phyloP scores from a whole-genome alignment of 2,888 invertebrate species.

The Listrodromus nycthemerus region DNA sequence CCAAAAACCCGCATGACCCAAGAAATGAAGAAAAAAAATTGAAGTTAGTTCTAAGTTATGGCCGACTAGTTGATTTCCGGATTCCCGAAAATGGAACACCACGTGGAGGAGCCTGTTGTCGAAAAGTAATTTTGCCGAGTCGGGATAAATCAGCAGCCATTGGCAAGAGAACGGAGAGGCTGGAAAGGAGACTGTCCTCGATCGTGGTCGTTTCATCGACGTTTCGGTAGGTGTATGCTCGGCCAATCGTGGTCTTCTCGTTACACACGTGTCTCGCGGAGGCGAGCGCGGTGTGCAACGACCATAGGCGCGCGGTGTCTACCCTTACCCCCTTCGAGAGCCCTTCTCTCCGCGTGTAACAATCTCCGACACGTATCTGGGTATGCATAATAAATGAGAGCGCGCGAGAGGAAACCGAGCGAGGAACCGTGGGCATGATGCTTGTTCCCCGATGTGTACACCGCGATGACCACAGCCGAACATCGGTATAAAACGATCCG shows the following conservation, averaged over 20 bases:
- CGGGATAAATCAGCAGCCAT: conserved; percentile 2
- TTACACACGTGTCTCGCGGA: conserved; percentile 76
- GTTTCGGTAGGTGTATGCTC: conserved; percentile 55
- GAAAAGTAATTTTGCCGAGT: background rate
- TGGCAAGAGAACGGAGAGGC: conserved; percentile 5
- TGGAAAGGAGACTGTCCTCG: conserved; percentile 7
- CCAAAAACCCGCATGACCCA: too few species aligned
- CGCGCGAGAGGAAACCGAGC: conserved; percentile 53
- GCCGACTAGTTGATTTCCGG: too few species aligned
- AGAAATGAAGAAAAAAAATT: too few species aligned
- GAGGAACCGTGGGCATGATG: conserved; percentile 7
- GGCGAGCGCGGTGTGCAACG: conserved; percentile 24
- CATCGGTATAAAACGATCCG: conserved; percentile 43
- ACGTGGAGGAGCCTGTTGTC: background rate
- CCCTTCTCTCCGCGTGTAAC: conserved; percentile 73
- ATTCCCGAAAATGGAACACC: background rate
- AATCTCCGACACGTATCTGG: conserved; percentile 79
- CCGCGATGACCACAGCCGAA: conserved; percentile 57
- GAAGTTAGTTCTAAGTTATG: too few species aligned
- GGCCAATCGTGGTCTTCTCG: conserved; percentile 75
- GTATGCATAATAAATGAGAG: conserved; percentile 81
- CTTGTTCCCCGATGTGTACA: conserved; percentile 46
- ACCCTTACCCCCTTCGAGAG: conserved; percentile 33
- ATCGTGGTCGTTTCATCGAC: conserved; percentile 51
- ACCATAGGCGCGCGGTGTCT: conserved; percentile 15